A percentile compares a stretch with the other conserved stretches of the same genome.
These are phyloP conservation scores for Epizoanthus rinbou DNA, from an alignment of 92 coral and sea anemone genomes.

Conservation along the genomic window DNA sequence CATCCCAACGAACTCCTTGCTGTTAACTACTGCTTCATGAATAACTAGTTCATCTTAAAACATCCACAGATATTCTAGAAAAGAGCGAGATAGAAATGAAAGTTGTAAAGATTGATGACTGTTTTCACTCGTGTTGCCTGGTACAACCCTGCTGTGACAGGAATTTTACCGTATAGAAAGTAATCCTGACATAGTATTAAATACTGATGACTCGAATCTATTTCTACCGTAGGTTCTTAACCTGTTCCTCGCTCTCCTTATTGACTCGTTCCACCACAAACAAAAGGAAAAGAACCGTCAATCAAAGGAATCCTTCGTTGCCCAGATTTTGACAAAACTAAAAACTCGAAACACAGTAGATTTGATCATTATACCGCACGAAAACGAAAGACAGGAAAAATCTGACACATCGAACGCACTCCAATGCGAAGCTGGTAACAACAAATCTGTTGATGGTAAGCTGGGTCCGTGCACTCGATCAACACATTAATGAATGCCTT, in stretches of 20 bases:
- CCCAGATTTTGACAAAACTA: background rate
- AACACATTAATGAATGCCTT: background rate
- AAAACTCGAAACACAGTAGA: background rate
- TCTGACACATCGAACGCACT: background rate
- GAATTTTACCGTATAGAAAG: background rate
- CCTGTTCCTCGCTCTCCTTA: conserved; percentile 23
- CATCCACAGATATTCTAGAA: background rate
- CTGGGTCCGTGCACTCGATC: background rate
- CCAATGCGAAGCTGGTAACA: background rate
- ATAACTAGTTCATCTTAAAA: background rate
- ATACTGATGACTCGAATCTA: background rate
- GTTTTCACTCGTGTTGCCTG: background rate
- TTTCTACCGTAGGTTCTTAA: background rate
- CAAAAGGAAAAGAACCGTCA: background rate
- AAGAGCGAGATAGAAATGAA: background rate
- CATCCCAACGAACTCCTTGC: no score
- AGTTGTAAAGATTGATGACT: background rate
- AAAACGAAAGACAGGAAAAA: background rate
- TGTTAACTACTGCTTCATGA: background rate
- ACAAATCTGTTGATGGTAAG: conserved; percentile 3
- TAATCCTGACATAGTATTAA: background rate
- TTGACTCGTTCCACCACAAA: conserved; percentile 10
- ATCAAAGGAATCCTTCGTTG: background rate
- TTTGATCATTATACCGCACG: background rate
- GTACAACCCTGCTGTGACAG: background rate